Evolutionary conservation across 37 sponge, comb jelly and placozoan genomes (phyloP).

Genomic region (Mnemiopsis leidyi): DNA sequence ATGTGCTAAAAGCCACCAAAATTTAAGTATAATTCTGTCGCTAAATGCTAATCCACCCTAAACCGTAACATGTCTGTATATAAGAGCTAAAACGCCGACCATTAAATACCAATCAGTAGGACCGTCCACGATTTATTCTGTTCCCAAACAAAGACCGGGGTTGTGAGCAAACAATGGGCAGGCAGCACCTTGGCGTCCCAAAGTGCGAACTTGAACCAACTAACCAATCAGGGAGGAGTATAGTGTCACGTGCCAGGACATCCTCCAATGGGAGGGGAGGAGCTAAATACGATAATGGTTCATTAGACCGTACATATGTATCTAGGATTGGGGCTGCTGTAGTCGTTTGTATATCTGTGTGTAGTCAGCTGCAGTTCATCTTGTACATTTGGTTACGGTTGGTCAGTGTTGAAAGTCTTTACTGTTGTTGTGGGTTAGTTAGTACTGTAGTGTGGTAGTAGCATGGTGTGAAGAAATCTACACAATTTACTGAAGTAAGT

Average conservation of each 20-base stretch:
- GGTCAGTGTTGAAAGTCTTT: too few relatives aligned
- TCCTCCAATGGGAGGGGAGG: not conserved
- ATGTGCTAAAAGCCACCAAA: too few relatives aligned
- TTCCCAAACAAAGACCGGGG: not conserved
- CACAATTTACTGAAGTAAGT: too few relatives aligned
- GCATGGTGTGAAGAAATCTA: not conserved
- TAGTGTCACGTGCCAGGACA: not conserved
- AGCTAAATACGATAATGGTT: not conserved
- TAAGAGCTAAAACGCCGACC: not conserved
- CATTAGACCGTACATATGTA: not conserved
- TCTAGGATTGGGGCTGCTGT: too few relatives aligned
- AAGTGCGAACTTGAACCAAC: not conserved
- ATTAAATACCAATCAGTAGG: too few relatives aligned
- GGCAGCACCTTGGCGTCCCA: not conserved
- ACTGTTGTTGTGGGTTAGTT: not conserved
- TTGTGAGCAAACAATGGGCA: too few relatives aligned
- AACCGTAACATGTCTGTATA: not conserved
- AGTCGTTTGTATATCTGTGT: not conserved
- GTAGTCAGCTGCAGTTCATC: not conserved
- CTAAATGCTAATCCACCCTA: not conserved
- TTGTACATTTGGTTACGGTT: not conserved
- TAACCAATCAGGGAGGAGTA: not conserved
- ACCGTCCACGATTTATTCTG: not conserved
- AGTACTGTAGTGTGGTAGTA: not conserved
- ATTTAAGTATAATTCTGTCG: not conserved